Base-by-base conservation (phyloP, 2,113 vertebrate genomes). In the Megalops atlanticus region DNA sequence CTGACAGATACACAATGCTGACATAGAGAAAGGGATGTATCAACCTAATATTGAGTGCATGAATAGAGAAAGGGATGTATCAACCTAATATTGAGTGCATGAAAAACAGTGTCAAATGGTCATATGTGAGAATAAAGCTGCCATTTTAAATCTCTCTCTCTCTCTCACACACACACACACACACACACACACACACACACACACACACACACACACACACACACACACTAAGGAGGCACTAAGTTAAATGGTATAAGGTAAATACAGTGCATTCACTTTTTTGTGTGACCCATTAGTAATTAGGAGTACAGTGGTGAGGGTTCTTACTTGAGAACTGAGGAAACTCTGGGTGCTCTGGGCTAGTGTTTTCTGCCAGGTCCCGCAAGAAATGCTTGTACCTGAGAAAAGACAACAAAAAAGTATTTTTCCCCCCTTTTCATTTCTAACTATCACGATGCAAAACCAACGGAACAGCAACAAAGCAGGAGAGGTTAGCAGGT, bases 291-390 rank as follows among this genome's bases (percentile, higher is more conserved):
- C n/a, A n/a, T n/a, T n/a, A n/a, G n/a, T n/a, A n/a, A n/a, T 27
- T 35, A 39, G 1, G 18, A 27, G 40, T 11, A 11, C 12, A 84
- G 58, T n/a, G 64, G 21, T 16, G 15, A 82, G 39, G 58, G 83
- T 45, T 70, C 96, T 87, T 95, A 98, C 97, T 92, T 92, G 94
- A 92, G 84, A 98, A 94, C 87, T 95, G 92, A 12, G 92, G 90
- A 87, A 95, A 91, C 89, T 92, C 92, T 8, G 91, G 86, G 86
- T 89, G 3, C 77, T 91, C 93, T 75, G 85, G 93, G 84, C 84
- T 91, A 31, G 90, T 91, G 84, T 94, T 93, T 84, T 95, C 91
- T 47, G 84, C 78, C 91, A 93, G 85, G 84, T 93, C 85, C 79
- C 76, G 75, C 43, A 90, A 84, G 74, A 94, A 91, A 84, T 95